phyloP scores from a whole-genome alignment of 2,888 invertebrate species.

The Thyatira batis region DNA sequence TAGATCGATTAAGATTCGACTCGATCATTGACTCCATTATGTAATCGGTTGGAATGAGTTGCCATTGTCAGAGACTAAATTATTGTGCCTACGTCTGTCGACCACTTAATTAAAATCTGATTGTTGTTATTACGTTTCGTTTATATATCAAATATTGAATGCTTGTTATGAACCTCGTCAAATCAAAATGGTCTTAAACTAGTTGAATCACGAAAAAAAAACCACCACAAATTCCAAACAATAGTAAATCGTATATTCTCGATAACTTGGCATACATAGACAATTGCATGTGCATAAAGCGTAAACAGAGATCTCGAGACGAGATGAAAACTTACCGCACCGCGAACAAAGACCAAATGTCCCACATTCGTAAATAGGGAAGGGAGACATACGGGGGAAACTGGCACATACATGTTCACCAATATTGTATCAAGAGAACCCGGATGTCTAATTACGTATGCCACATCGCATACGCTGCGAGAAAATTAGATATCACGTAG shows the following conservation, averaged over 20 bases:
- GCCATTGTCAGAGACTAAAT: slow-evolving; percentile 25
- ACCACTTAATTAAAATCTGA: slow-evolving; percentile 37
- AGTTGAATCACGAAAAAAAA: too few relatives aligned
- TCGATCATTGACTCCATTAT: slow-evolving; percentile 13
- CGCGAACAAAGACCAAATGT: not conserved
- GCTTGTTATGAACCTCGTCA: not conserved
- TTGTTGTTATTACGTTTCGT: slow-evolving; percentile 22
- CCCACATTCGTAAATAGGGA: not conserved
- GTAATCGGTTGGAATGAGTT: slow-evolving; percentile 11
- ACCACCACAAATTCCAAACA: too few relatives aligned
- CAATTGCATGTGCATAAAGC: not conserved
- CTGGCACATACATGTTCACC: not conserved
- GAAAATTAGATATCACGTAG: not conserved
- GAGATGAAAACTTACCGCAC: not conserved
- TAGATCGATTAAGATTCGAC: slow-evolving; percentile 1
- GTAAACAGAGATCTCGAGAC: not conserved
- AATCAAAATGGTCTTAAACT: too few relatives aligned
- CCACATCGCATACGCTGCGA: not conserved
- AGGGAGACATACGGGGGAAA: not conserved
- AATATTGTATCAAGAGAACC: not conserved
- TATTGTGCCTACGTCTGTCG: slow-evolving; percentile 20
- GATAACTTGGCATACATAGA: not conserved
- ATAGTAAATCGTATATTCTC: not conserved
- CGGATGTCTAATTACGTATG: not conserved
- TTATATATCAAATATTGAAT: slow-evolving; percentile 10